Evolutionary conservation across 2,888 invertebrate genomes (phyloP), one percentile per base, ranked within the genome.

Genomic region (Phragmatobia fuliginosa): DNA sequence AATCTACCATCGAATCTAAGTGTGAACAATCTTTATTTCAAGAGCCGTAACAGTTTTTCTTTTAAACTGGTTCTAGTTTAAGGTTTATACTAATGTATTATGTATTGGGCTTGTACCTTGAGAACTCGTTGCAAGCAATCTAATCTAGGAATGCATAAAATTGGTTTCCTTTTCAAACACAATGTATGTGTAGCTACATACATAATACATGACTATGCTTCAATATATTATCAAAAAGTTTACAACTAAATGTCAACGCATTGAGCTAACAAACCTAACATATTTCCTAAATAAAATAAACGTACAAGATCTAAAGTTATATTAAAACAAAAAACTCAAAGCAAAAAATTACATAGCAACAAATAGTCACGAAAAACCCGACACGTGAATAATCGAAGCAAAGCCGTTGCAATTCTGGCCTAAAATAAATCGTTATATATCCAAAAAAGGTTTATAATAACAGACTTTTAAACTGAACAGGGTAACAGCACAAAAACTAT

Each of bases 401-500:
- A 72, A 86, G 83, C 84, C 84, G 85, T 82, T 89, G 89, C 88
- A 89, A 87, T 85, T 84, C 59, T 78, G 62, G 78, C 72, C 75
- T 78, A 76, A 81, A 81, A 76, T 77, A 79, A 80, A 83, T 78
- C 77, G 75, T 73, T 70, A 58, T 41, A 70, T 62, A 59, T 45
- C 81, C 86, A 85, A 86, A 84, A 81, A 73, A 70, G 62, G 28
- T 68, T 68, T 31, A 85, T 90, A 88, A 88, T 88, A 89, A 75
- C 81, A 79, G 76, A 78, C 68, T 76, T 80, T 75, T 61, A 74
- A 87, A 86, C 85, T 89, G 89, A 87, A 88, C 88, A 88, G 58
- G 66, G 66, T 65, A 56, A 65, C 74, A 82, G 85, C 84, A 81
- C 80, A 85, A 86, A 93, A 93, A 90, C 83, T 87, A 87, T 87